These are phyloP conservation scores for Amphipoea oculea DNA, from an alignment of 2,888 invertebrate species.

Conservation along the genomic window DNA sequence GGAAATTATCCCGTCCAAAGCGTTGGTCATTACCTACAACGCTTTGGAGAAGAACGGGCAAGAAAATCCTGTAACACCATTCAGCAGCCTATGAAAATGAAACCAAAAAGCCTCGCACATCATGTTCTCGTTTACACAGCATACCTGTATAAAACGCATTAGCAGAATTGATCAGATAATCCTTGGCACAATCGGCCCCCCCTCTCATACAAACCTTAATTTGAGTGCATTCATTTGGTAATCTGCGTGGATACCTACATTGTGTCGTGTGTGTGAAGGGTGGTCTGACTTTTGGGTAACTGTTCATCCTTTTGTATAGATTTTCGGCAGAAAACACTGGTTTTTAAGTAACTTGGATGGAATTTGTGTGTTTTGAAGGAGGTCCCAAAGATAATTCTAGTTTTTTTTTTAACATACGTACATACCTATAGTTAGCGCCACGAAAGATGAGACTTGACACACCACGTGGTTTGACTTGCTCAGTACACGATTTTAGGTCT, in stretches of 20 bases:
- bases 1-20: too few relatives aligned
- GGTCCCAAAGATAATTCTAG: too few relatives aligned
- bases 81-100: not conserved
- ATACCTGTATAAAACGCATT: constrained; percentile 50
- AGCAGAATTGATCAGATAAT: constrained; percentile 61
- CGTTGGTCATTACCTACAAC: too few relatives aligned
- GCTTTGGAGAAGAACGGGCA: too few relatives aligned
- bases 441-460: too few relatives aligned
- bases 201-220: constrained; percentile 46
- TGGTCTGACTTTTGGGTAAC: too few relatives aligned
- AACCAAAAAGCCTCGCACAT: not conserved
- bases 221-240: constrained; percentile 62
- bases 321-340: not conserved
- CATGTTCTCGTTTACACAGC: not conserved
- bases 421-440: too few relatives aligned
- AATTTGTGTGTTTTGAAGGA: not conserved
- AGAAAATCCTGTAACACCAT: not conserved
- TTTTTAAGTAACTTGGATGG: not conserved
- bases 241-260: not conserved
- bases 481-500: too few relatives aligned
- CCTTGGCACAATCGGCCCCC: constrained; percentile 36
- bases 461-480: too few relatives aligned
- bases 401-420: not conserved
- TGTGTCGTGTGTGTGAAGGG: not conserved
- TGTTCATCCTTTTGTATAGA: not conserved